Percentiles rank a stretch among this genome's conserved stretches.
phyloP scores from a whole-genome alignment of 2,797 vertebrate species.

The Chrysolophus pictus region DNA sequence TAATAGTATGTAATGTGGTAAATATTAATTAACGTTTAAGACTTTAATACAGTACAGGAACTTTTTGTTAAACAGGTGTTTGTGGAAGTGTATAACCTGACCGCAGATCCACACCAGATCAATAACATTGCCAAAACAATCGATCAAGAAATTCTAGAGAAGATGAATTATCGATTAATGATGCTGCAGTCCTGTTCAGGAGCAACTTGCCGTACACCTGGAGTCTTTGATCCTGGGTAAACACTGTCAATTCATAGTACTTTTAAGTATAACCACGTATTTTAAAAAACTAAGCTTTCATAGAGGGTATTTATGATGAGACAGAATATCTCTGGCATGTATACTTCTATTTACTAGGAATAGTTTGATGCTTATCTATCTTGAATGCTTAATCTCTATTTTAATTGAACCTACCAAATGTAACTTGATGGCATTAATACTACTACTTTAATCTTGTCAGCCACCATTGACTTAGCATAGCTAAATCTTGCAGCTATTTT shows the following conservation, averaged over 20 bases:
- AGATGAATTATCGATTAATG: slow-evolving; percentile 99
- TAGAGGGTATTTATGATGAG: background rate
- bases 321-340: background rate
- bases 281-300: background rate
- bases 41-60: background rate
- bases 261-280: background rate
- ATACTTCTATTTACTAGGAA: background rate
- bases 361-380: background rate
- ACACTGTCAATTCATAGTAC: background rate
- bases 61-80: slow-evolving; percentile 84
- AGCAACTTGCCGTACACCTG: slow-evolving; percentile 88
- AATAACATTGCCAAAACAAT: slow-evolving; percentile 94
- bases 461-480: background rate
- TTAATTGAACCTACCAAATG: background rate
- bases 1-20: background rate
- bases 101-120: slow-evolving; percentile 93
- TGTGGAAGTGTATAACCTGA: slow-evolving; percentile 97
- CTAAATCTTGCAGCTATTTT: background rate
- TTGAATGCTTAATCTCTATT: background rate
- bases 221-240: slow-evolving; percentile 89
- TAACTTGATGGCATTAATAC: background rate
- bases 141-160: slow-evolving; percentile 95
- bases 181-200: slow-evolving; percentile 95
- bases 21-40: background rate
- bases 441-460: background rate